A percentile compares a stretch with the other conserved stretches of the same genome.
Conservation (phyloP, 2,113 vertebrate species). For the Hiodon alosoides region DNA sequence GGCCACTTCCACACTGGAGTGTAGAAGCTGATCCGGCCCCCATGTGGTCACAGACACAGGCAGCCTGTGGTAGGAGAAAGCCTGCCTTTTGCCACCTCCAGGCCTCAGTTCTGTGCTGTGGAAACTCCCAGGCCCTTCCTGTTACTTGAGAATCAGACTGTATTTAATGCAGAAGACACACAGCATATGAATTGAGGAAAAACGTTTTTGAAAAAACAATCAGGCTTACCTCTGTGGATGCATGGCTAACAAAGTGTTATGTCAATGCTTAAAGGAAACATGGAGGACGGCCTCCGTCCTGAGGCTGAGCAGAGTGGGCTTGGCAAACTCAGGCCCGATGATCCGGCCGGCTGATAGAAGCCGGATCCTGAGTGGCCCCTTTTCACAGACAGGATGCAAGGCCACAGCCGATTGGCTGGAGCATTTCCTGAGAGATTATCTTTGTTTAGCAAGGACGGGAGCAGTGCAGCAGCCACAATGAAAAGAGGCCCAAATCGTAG, state of each 20-base stretch:
- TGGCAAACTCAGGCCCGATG: slow-evolving; percentile 86
- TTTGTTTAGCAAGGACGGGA: slow-evolving; percentile 86
- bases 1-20: slow-evolving; percentile 45
- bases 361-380: slow-evolving; percentile 76
- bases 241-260: slow-evolving; percentile 99
- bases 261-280: slow-evolving; percentile 99
- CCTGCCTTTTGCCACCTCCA: slow-evolving; percentile 45
- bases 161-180: slow-evolving; percentile 48
- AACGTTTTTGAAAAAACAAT: slow-evolving; percentile 61
- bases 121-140: slow-evolving; percentile 70
- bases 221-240: slow-evolving; percentile 99
- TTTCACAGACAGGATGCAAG: slow-evolving; percentile 73
- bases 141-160: slow-evolving; percentile 62
- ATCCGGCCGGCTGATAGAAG: slow-evolving; percentile 82
- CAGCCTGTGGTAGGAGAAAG: slow-evolving; percentile 66
- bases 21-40: slow-evolving; percentile 74
- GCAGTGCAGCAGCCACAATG: slow-evolving; percentile 71
- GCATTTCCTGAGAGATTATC: slow-evolving; percentile 95
- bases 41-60: slow-evolving; percentile 73
- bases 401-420: slow-evolving; percentile 82
- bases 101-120: slow-evolving; percentile 74
- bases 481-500: slow-evolving; percentile 69
- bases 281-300: slow-evolving; percentile 97
- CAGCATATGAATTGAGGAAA: slow-evolving; percentile 71
- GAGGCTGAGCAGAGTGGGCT: slow-evolving; percentile 86